A percentile compares a stretch with the other conserved stretches of the same genome.
Evolutionary conservation across 2,888 invertebrate species (phyloP).

Genomic region (Lithophane socia): DNA sequence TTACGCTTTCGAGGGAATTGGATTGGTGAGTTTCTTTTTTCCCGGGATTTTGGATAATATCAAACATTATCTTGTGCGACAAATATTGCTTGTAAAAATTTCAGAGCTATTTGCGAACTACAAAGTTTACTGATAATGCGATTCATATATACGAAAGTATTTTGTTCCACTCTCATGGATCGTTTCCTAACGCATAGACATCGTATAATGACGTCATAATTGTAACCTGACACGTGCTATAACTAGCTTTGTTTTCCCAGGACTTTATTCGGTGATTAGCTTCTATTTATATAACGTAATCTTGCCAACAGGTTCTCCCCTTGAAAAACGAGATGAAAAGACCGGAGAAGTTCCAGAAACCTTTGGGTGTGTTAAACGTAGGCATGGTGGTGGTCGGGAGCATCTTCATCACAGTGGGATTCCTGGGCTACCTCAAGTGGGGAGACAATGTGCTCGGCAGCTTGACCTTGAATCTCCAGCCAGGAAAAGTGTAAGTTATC

Average conservation of each 20-base stretch:
- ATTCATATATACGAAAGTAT: neutral
- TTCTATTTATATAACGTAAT: neutral
- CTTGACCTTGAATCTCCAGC: slow-evolving; percentile 96
- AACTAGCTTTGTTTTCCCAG: neutral
- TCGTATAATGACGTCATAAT: neutral
- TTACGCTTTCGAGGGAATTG: slow-evolving; percentile 99
- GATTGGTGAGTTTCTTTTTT: slow-evolving; percentile 91
- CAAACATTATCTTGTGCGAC: no score
- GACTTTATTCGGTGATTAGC: neutral
- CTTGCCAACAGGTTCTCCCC: slow-evolving; percentile 94
- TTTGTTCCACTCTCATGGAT: neutral
- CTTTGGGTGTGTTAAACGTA: slow-evolving; percentile 96
- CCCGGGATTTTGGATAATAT: neutral
- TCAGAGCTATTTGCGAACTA: neutral
- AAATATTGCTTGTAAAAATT: neutral
- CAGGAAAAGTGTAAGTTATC: slow-evolving; percentile 89
- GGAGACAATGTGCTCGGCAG: slow-evolving; percentile 95
- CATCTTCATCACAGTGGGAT: slow-evolving; percentile 95
- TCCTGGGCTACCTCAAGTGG: slow-evolving; percentile 96
- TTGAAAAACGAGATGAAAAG: slow-evolving; percentile 97
- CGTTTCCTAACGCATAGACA: neutral
- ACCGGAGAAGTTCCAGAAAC: slow-evolving; percentile 94
- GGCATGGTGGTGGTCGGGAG: slow-evolving; percentile 95
- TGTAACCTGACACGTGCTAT: neutral
- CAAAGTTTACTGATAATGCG: neutral